phyloP scores from a whole-genome alignment of 2,888 invertebrate species.

The Diarsia rubi region DNA sequence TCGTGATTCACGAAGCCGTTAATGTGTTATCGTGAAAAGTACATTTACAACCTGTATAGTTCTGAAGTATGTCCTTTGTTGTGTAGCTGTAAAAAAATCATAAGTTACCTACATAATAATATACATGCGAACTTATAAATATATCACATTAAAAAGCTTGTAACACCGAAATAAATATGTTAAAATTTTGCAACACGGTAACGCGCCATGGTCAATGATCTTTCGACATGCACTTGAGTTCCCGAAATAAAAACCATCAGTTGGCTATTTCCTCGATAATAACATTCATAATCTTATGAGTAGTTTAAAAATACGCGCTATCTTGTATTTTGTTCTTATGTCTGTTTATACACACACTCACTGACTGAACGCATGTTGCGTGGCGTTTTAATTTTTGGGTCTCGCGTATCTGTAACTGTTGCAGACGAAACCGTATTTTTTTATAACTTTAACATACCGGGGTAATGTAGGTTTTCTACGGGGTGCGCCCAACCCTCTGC shows the following conservation, averaged over 20 bases:
- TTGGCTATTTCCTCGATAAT: conserved; percentile 44
- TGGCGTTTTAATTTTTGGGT: background rate
- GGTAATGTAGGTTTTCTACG: background rate
- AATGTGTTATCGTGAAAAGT: too few species aligned
- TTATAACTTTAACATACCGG: background rate
- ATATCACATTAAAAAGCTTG: conserved; percentile 2
- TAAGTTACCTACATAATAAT: background rate
- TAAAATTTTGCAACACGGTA: conserved; percentile 30
- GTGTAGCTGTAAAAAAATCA: background rate
- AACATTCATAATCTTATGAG: conserved; percentile 31
- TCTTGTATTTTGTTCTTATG: background rate
- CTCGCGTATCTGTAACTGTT: background rate
- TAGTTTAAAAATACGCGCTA: conserved; percentile 23
- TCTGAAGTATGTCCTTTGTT: background rate
- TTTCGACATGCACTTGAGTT: conserved; percentile 45
- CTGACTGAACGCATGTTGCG: background rate
- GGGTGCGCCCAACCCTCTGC: too few species aligned
- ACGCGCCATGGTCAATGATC: conserved; percentile 32
- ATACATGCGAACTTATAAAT: background rate
- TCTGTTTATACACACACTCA: conserved; percentile 3
- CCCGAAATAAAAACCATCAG: conserved; percentile 59
- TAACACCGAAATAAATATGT: conserved; percentile 6
- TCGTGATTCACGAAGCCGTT: too few species aligned
- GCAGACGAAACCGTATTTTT: background rate
- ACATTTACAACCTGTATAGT: background rate